Evolutionary conservation across 2,888 invertebrate species (phyloP), one percentile per base, ranked within the genome.

Genomic region (Seladonia tumulorum): DNA sequence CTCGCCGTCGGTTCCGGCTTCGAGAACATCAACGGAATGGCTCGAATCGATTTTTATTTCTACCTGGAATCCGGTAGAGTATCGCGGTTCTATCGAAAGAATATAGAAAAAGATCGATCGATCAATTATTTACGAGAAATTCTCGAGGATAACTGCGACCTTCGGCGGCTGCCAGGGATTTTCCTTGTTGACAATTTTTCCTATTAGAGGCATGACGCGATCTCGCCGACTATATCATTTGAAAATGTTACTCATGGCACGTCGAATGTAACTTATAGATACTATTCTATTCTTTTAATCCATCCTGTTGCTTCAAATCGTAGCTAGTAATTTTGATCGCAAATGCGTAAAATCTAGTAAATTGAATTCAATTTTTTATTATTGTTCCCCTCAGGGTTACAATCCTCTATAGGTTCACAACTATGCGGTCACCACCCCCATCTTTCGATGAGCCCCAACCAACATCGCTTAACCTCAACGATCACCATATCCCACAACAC

Each of bases 91-190:
- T 8, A 5, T 25, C 45, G 45, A 72, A 47, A n/a, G 45, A n/a
- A 5, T 47, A 42, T 45, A 45, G 74, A 77, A 66, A 79, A 66
- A 79, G 29, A 57, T 71, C 49, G 35, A 60, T 68, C 29, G 45
- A 89, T 89, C 76, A 83, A 89, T 89, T 82, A 89, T 89, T 87
- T 81, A 87, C 79, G 70, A 87, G 68, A 78, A 83, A 89, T 87
- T 82, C 87, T 87, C 79, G 68, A 85, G 71, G 22, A 72, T 74
- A 71, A 18, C 7, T 60, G 18, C 60, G 57, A 29, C 81, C 85
- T 89, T 89, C 66, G 49, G 0, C 3, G 10, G 29, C 39, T 60
- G 45, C 66, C 82, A 81, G 81, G 79, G 77, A 71, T 81, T 76
- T 87, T 85, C 73, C 81, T 74, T 29, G 14, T 82, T 49, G 47